Base-by-base conservation (phyloP, 1,140 invertebrate species). In the Vanessa tameamea region DNA sequence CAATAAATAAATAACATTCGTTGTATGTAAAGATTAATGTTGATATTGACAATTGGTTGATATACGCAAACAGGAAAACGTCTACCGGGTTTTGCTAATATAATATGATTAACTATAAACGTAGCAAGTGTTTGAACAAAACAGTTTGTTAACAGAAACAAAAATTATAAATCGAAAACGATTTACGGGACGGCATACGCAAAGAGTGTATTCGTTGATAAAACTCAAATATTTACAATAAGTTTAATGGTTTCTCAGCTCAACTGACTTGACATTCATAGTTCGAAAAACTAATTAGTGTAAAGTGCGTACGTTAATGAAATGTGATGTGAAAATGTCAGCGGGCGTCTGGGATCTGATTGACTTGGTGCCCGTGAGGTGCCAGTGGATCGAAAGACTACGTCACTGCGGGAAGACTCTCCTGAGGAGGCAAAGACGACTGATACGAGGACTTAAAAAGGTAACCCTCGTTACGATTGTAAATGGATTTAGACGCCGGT, bases 391-490 rank as follows among this genome's bases (percentile, higher is more conserved):
- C n/a, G 89, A 92, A 78, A 88, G 89, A 23, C 70, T 92, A 75
- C 76, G 90, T 16, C 82, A 88, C 65, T 92, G 90, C 76, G 90
- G 90, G 50, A 92, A 92, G 75, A 91, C 88, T 15, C 82, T 92
- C 31, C 79, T 92, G 73, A 79, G 88, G 4, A 82, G 90, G n/a
- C 89, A 92, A 73, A 82, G 89, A 26, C 76, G 86, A 9, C 69
- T 92, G 15, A 81, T 92, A 12, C 85, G 87, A 61, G 78, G 87
- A 51, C 78, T 92, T 20, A 92, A 90, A 70, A 91, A 91, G 88
- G 90, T 92, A 90, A 74, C 26, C 0, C 3, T 61, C 12, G 48
- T 31, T 31, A 31, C 3, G 26, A 31, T 31, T 4, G 26, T 31
- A 31, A 4, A 2, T 31, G 26, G 3, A 31, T 31, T 6, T 6